Percentiles rank a stretch among this genome's conserved stretches.
Evolutionary conservation across 2,113 vertebrate genomes (phyloP).

Genomic region (Larimichthys crocea): DNA sequence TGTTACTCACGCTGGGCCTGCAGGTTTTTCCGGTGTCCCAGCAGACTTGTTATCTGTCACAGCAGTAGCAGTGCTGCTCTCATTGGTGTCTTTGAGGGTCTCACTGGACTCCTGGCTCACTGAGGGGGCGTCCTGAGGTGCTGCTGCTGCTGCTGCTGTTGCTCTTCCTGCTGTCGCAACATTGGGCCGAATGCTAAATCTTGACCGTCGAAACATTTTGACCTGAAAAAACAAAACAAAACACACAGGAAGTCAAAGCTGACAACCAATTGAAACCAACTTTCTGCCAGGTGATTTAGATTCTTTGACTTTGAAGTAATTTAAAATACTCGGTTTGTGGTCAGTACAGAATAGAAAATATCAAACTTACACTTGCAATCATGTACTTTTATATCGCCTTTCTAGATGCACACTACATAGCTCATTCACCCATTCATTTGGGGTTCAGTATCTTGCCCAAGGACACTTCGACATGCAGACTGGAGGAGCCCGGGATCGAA

Average conservation of each 20-base stretch:
- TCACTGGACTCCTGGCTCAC: constrained; percentile 42
- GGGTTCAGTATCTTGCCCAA: too few species aligned
- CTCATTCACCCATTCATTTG: too few species aligned
- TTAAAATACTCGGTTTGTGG: too few species aligned
- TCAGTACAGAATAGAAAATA: too few species aligned
- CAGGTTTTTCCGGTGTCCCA: constrained; percentile 30
- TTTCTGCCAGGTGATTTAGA: too few species aligned
- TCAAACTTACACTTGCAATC: too few species aligned
- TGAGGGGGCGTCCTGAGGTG: constrained; percentile 60
- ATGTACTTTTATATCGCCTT: too few species aligned
- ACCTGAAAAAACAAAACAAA: constrained; percentile 44
- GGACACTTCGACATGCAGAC: too few species aligned
- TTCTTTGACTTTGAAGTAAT: too few species aligned
- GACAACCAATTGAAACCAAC: too few species aligned
- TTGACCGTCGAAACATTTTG: constrained; percentile 91
- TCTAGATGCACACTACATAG: too few species aligned
- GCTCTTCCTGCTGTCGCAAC: constrained; percentile 76
- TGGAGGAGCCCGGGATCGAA: too few species aligned
- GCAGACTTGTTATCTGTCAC: constrained; percentile 22
- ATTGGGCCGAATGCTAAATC: constrained; percentile 91
- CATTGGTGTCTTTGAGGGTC: constrained; percentile 8
- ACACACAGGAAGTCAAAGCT: background rate
- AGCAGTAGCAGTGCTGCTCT: constrained; percentile 7
- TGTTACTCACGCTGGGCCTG: constrained; percentile 56
- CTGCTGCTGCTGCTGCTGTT: constrained; percentile 13